Evolutionary conservation across 2,888 invertebrate species (phyloP).

Genomic region (Desoria tigrina): DNA sequence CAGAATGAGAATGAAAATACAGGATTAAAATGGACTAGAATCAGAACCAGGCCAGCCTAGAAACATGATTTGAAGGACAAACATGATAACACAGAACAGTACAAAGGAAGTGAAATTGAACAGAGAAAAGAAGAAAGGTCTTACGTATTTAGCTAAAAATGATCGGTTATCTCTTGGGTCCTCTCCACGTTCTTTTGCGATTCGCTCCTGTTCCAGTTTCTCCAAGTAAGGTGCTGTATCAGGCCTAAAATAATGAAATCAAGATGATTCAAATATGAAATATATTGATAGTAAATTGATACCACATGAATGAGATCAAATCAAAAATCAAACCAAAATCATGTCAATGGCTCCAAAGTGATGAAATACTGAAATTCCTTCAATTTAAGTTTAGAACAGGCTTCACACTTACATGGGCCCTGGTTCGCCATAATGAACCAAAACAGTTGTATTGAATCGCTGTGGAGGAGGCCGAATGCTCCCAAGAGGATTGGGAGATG

Average conservation of each 20-base stretch:
- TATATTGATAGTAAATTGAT: not conserved
- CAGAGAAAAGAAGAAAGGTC: conserved; percentile 57
- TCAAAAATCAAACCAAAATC: not conserved
- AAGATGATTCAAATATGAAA: conserved; percentile 42
- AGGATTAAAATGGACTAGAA: conserved; percentile 3
- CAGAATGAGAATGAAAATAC: no score
- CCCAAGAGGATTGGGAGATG: conserved; percentile 60
- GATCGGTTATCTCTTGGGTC: conserved; percentile 92
- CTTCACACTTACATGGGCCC: conserved; percentile 74
- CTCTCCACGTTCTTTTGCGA: conserved; percentile 84
- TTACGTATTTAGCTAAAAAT: conserved; percentile 96
- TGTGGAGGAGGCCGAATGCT: conserved; percentile 62
- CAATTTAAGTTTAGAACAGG: no score
- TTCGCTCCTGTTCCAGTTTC: conserved; percentile 86
- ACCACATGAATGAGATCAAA: not conserved
- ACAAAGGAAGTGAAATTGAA: conserved; percentile 41
- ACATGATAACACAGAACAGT: conserved; percentile 46
- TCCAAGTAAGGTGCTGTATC: conserved; percentile 95
- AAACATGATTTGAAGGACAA: conserved; percentile 35
- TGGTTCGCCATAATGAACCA: conserved; percentile 75
- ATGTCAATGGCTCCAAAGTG: no score
- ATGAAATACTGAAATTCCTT: no score
- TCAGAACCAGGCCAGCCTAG: conserved; percentile 36
- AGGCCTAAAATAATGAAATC: conserved; percentile 64
- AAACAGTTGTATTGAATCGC: conserved; percentile 74